These are phyloP conservation scores for Aspidoscelis tigris DNA, from an alignment of 2,113 vertebrate genomes.

Conservation along the genomic window DNA sequence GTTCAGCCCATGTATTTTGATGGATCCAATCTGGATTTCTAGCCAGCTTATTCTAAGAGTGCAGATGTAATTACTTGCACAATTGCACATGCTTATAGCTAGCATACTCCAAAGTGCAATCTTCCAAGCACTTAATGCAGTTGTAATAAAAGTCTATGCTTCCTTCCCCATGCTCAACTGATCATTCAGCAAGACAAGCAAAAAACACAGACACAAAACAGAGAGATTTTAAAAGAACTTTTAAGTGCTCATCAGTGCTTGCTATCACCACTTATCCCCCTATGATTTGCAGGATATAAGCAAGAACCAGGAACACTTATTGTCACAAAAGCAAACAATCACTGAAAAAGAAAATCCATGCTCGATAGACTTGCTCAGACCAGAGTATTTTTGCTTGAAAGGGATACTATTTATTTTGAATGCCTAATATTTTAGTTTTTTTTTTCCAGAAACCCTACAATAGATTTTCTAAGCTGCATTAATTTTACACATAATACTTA, in stretches of 20 bases:
- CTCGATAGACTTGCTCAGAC: neutral
- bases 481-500: neutral
- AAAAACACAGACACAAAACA: neutral
- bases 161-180: conserved; percentile 14
- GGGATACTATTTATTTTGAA: neutral
- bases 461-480: neutral
- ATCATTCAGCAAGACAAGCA: conserved; percentile 19
- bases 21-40: conserved; percentile 3
- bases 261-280: conserved; percentile 17
- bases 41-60: conserved; percentile 22
- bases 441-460: neutral
- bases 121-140: conserved; percentile 27
- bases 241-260: conserved; percentile 23
- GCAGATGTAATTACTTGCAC: conserved; percentile 12
- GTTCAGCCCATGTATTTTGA: conserved; percentile 7
- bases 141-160: conserved; percentile 41
- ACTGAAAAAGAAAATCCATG: conserved; percentile 7
- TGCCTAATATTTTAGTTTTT: neutral
- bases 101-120: conserved; percentile 23
- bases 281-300: conserved; percentile 23
- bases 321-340: neutral
- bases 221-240: neutral
- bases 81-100: conserved; percentile 42
- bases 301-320: conserved; percentile 8
- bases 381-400: neutral